Conservation (phyloP, 2,888 invertebrate species). For the Watsonalla cultraria region DNA sequence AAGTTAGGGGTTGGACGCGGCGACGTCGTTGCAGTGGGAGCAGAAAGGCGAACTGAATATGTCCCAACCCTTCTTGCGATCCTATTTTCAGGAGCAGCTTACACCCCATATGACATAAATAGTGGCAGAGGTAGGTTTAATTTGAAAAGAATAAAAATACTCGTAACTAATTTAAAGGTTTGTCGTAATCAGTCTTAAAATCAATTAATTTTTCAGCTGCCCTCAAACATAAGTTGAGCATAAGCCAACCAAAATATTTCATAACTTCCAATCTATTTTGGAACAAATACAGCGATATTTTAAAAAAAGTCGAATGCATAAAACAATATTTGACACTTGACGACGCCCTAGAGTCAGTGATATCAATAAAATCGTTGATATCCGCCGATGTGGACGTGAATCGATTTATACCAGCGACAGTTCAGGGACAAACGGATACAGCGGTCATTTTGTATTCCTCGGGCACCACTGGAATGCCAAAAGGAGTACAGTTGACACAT, state of each 20-base stretch:
- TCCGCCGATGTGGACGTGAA: conserved; percentile 32
- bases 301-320: conserved; percentile 40
- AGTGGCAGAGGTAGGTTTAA: conserved; percentile 43
- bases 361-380: conserved; percentile 35
- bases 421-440: conserved; percentile 58
- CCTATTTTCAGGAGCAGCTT: conserved; percentile 59
- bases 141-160: background rate
- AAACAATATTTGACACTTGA: conserved; percentile 42
- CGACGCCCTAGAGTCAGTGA: conserved; percentile 23
- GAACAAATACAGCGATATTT: conserved; percentile 44
- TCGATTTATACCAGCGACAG: conserved; percentile 56
- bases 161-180: background rate
- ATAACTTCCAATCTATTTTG: conserved; percentile 79
- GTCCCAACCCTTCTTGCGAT: conserved; percentile 72
- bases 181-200: background rate
- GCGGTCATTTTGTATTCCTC: conserved; percentile 81
- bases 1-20: conserved; percentile 67
- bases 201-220: conserved; percentile 65
- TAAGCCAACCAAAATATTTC: conserved; percentile 82
- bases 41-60: conserved; percentile 79
- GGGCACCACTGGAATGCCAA: conserved; percentile 84
- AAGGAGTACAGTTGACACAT: conserved; percentile 82
- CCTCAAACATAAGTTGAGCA: conserved; percentile 80
- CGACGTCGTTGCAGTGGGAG: conserved; percentile 77
- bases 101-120: conserved; percentile 45